These are phyloP conservation scores for Miichthys miiuy DNA, from an alignment of 2,797 vertebrate genomes.

Conservation along the genomic window DNA sequence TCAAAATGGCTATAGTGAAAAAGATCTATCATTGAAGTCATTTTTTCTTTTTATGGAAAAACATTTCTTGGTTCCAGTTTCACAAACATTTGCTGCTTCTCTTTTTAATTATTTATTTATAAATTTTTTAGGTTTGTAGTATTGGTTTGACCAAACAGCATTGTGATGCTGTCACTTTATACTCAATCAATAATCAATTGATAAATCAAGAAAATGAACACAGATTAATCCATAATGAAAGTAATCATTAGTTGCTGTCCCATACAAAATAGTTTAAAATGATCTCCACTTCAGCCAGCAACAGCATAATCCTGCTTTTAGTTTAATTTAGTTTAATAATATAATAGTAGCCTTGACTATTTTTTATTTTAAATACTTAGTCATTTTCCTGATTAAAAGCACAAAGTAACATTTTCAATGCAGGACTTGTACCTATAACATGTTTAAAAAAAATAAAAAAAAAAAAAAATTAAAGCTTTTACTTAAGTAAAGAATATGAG, in stretches of 20 bases:
- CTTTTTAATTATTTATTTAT: not conserved
- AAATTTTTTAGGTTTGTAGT: too few relatives aligned
- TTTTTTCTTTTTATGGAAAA: not conserved
- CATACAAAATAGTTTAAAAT: not conserved
- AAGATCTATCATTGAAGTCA: too few relatives aligned
- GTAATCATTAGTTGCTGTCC: not conserved
- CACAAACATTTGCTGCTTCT: not conserved
- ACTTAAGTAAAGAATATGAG: not conserved
- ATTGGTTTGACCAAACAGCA: too few relatives aligned
- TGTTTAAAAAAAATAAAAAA: too few relatives aligned
- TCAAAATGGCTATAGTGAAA: too few relatives aligned
- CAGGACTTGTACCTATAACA: too few relatives aligned
- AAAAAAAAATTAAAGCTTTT: not conserved
- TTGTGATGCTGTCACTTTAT: too few relatives aligned
- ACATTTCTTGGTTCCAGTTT: not conserved
- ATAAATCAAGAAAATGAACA: not conserved
- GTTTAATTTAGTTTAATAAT: too few relatives aligned
- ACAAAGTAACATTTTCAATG: too few relatives aligned
- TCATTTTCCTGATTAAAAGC: not conserved
- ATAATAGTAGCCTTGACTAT: too few relatives aligned
- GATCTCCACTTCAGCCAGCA: not conserved
- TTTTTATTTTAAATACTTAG: not conserved
- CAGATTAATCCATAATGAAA: not conserved
- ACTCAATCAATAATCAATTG: not conserved
- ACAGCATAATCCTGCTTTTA: not conserved